Percentiles rank a stretch among this genome's conserved stretches.
Evolutionary conservation across 2,888 invertebrate genomes (phyloP).

Genomic region (Brachyopa scutellaris): DNA sequence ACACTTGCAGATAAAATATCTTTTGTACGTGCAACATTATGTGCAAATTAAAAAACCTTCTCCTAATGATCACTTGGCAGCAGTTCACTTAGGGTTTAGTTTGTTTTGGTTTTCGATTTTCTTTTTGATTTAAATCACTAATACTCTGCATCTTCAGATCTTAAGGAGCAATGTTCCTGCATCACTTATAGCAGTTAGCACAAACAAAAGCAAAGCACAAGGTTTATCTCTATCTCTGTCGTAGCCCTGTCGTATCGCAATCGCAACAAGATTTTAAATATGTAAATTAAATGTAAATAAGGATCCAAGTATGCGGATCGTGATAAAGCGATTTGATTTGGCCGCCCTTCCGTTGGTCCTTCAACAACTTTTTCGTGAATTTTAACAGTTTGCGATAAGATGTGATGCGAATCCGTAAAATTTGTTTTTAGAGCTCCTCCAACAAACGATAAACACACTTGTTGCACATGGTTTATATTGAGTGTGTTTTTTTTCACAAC

Average conservation of each 20-base stretch:
- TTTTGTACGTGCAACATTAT: slow-evolving; percentile 37
- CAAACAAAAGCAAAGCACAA: slow-evolving; percentile 57
- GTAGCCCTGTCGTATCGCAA: slow-evolving; percentile 71
- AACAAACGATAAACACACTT: slow-evolving; percentile 63
- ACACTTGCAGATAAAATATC: slow-evolving; percentile 35
- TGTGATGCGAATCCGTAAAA: slow-evolving; percentile 67
- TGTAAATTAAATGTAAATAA: slow-evolving; percentile 73
- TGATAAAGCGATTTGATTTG: slow-evolving; percentile 73
- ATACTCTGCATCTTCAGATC: slow-evolving; percentile 6
- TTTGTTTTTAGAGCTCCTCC: slow-evolving; percentile 54
- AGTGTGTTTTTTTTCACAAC: no score
- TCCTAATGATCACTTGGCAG: slow-evolving; percentile 56
- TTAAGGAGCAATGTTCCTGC: slow-evolving; percentile 44
- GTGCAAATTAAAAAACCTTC: slow-evolving; percentile 58
- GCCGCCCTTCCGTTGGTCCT: slow-evolving; percentile 70
- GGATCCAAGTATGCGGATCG: slow-evolving; percentile 72
- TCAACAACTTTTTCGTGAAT: slow-evolving; percentile 73
- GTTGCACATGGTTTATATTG: slow-evolving; percentile 52
- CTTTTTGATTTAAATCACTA: no score
- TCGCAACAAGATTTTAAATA: slow-evolving; percentile 72
- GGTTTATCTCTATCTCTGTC: slow-evolving; percentile 65
- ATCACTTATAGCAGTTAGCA: slow-evolving; percentile 45
- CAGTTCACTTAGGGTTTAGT: slow-evolving; percentile 26
- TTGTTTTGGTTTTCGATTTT: no score
- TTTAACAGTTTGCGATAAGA: slow-evolving; percentile 73